Conservation (phyloP, 2,888 invertebrate genomes). For the Cyclophora albipunctata region DNA sequence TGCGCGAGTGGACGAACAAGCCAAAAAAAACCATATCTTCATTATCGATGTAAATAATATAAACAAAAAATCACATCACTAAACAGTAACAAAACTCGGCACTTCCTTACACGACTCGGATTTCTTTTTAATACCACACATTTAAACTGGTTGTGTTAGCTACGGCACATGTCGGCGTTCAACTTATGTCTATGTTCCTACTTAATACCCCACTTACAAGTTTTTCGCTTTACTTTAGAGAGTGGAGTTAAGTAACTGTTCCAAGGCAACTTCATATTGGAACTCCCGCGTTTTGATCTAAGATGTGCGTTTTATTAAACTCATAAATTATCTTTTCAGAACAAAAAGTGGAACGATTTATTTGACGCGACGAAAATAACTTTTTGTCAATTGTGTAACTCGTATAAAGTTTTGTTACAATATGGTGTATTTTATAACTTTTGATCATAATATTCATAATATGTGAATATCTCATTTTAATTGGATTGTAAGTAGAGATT, state of each 20-base stretch:
- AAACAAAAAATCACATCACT: slow-evolving; percentile 27
- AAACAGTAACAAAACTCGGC: slow-evolving; percentile 37
- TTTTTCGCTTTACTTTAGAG: slow-evolving; percentile 16
- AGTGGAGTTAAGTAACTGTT: slow-evolving; percentile 9
- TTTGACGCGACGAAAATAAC: neutral
- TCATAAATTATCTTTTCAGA: too few relatives aligned
- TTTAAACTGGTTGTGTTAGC: slow-evolving; percentile 57
- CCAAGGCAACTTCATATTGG: neutral
- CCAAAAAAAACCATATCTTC: neutral
- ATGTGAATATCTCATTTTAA: too few relatives aligned
- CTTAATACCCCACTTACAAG: slow-evolving; percentile 29
- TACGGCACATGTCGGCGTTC: slow-evolving; percentile 39
- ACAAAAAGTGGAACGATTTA: too few relatives aligned
- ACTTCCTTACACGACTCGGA: slow-evolving; percentile 56
- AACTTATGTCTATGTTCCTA: slow-evolving; percentile 31
- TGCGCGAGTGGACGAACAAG: slow-evolving; percentile 1
- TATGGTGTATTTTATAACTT: too few relatives aligned
- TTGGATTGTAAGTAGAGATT: too few relatives aligned
- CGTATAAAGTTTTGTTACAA: too few relatives aligned
- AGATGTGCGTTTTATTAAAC: too few relatives aligned
- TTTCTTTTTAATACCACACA: slow-evolving; percentile 72
- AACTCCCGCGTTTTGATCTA: too few relatives aligned
- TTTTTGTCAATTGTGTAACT: too few relatives aligned
- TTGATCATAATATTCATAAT: too few relatives aligned
- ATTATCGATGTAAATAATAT: slow-evolving; percentile 3